Percentiles rank a stretch among this genome's conserved stretches.
phyloP scores from a whole-genome alignment of 2,888 invertebrate genomes.

The Mantis religiosa region DNA sequence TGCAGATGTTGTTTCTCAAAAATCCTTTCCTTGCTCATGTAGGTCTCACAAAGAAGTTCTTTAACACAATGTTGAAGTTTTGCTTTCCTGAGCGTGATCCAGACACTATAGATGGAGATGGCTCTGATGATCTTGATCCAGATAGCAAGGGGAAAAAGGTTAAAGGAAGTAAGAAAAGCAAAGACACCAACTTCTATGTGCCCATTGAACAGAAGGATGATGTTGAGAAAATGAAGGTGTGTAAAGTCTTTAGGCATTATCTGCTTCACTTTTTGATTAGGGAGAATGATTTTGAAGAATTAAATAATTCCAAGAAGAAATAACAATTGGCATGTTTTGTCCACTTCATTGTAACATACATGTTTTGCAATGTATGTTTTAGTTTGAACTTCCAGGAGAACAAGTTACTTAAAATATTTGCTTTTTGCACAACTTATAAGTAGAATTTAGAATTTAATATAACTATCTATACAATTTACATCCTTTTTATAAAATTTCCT shows the following conservation, averaged over 20 bases:
- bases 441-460: too few relatives aligned
- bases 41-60: constrained; percentile 92
- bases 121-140: constrained; percentile 52
- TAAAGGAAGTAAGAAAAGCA: constrained; percentile 42
- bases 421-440: too few relatives aligned
- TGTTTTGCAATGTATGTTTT: too few relatives aligned
- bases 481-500: too few relatives aligned
- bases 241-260: not conserved
- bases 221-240: constrained; percentile 93
- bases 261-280: not conserved
- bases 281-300: too few relatives aligned
- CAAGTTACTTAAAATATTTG: too few relatives aligned
- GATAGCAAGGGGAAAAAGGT: constrained; percentile 38
- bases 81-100: constrained; percentile 94
- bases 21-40: not conserved
- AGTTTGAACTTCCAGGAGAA: too few relatives aligned
- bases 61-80: constrained; percentile 94
- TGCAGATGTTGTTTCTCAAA: too few relatives aligned
- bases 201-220: constrained; percentile 85
- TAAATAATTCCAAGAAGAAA: too few relatives aligned
- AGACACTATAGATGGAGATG: constrained; percentile 72
- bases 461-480: too few relatives aligned
- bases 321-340: too few relatives aligned
- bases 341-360: too few relatives aligned
- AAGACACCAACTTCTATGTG: constrained; percentile 87